phyloP scores from a whole-genome alignment of 1,140 invertebrate genomes.

The Thaumatotibia leucotreta region DNA sequence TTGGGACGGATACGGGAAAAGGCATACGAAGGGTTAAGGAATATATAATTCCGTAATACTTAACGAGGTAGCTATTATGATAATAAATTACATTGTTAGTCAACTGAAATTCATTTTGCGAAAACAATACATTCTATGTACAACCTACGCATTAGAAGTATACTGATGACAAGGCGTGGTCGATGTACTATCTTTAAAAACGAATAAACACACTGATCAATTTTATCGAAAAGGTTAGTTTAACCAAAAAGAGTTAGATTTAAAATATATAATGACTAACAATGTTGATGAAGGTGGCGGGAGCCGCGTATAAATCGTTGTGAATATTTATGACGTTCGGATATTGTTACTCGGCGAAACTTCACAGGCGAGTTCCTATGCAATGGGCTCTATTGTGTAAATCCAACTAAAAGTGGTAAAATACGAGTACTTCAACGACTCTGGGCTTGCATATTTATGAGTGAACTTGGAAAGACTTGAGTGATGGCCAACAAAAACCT shows the following conservation, averaged over 20 bases:
- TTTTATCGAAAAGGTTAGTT: too few relatives aligned
- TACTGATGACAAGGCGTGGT: too few relatives aligned
- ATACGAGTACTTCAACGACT: slow-evolving; percentile 46
- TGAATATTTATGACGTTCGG: slow-evolving; percentile 59
- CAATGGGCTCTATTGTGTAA: slow-evolving; percentile 43
- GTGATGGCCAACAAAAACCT: slow-evolving; percentile 47
- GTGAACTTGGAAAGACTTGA: slow-evolving; percentile 52
- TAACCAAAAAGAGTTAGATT: not conserved
- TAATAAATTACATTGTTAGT: too few relatives aligned
- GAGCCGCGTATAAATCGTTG: slow-evolving; percentile 33
- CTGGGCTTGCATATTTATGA: slow-evolving; percentile 62
- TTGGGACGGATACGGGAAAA: too few relatives aligned
- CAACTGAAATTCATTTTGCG: too few relatives aligned
- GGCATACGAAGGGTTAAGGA: too few relatives aligned
- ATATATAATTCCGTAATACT: too few relatives aligned
- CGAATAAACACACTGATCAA: too few relatives aligned
- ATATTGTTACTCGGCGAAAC: slow-evolving; percentile 48
- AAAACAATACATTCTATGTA: too few relatives aligned
- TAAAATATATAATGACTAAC: not conserved
- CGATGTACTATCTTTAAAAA: too few relatives aligned
- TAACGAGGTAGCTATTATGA: too few relatives aligned
- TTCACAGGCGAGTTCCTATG: slow-evolving; percentile 38
- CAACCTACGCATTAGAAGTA: too few relatives aligned
- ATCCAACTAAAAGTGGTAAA: slow-evolving; percentile 47
- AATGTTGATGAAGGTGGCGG: slow-evolving; percentile 30